phyloP scores from a whole-genome alignment of 2,113 vertebrate species.

The Notarius quadriscutis region DNA sequence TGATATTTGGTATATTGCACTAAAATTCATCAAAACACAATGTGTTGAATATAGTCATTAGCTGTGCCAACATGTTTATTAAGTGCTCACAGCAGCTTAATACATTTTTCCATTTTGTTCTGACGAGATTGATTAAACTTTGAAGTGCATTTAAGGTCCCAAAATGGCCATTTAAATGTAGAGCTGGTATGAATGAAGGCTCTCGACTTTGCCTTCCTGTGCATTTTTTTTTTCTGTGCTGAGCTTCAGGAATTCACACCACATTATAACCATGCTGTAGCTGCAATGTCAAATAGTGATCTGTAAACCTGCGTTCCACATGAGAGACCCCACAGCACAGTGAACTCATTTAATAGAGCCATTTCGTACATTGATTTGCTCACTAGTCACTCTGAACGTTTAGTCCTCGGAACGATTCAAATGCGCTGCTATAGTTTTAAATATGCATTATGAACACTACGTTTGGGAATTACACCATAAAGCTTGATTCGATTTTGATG shows the following conservation, averaged over 20 bases:
- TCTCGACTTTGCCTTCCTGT: conserved; percentile 8
- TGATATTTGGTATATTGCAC: conserved; percentile 18
- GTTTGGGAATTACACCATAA: background rate
- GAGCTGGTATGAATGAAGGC: conserved; percentile 27
- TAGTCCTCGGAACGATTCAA: background rate
- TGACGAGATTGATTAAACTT: conserved; percentile 46
- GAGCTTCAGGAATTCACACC: conserved; percentile 20
- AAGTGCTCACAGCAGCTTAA: conserved; percentile 41
- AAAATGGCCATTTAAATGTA: conserved; percentile 39
- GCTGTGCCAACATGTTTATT: background rate
- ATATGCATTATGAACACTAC: background rate
- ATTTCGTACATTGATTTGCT: conserved; percentile 31
- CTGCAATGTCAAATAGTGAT: conserved; percentile 26
- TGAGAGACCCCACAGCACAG: conserved; percentile 21
- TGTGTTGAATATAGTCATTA: conserved; percentile 5
- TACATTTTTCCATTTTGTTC: conserved; percentile 36
- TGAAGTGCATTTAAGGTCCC: conserved; percentile 43
- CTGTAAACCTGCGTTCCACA: conserved; percentile 43
- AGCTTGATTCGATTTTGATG: conserved; percentile 17
- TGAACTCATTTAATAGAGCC: conserved; percentile 13
- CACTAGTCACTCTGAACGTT: background rate
- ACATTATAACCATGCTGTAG: conserved; percentile 34
- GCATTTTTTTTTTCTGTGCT: background rate
- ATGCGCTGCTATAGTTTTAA: background rate
- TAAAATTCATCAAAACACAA: conserved; percentile 44